Evolutionary conservation across 2,888 invertebrate species (phyloP).

Genomic region (Cantharis nigra): DNA sequence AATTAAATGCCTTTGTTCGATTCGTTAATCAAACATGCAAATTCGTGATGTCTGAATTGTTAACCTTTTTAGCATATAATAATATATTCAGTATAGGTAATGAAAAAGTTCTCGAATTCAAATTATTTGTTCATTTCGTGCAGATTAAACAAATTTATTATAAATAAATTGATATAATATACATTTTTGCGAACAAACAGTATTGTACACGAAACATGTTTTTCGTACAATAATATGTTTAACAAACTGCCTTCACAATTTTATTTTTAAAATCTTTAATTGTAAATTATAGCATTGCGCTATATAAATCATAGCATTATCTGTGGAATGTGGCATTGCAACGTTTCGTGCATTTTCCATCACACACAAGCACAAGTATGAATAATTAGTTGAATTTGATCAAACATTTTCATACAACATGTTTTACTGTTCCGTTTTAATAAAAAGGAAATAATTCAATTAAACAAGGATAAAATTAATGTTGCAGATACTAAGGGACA

Average conservation of each 20-base stretch:
- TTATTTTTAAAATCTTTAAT: slow-evolving; percentile 1
- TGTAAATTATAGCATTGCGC: slow-evolving; percentile 13
- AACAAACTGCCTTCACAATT: neutral
- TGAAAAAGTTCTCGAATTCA: neutral
- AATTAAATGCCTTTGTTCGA: neutral
- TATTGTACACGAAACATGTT: neutral
- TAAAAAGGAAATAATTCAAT: neutral
- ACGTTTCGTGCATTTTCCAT: slow-evolving; percentile 9
- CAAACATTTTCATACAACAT: neutral
- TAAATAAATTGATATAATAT: neutral
- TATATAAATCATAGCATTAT: slow-evolving; percentile 13
- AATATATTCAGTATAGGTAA: neutral
- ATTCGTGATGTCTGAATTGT: neutral
- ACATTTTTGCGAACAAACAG: neutral
- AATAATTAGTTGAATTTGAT: slow-evolving; percentile 2
- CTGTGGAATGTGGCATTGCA: slow-evolving; percentile 15
- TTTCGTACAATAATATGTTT: neutral
- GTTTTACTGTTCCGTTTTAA: neutral
- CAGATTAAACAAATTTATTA: neutral
- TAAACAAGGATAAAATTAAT: neutral
- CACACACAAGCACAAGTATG: neutral
- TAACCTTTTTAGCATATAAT: neutral
- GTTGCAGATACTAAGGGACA: neutral
- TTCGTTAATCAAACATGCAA: neutral
- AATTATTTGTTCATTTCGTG: neutral